These are phyloP conservation scores for Falco naumanni DNA, from an alignment of 2,797 vertebrate species.

Conservation along the genomic window DNA sequence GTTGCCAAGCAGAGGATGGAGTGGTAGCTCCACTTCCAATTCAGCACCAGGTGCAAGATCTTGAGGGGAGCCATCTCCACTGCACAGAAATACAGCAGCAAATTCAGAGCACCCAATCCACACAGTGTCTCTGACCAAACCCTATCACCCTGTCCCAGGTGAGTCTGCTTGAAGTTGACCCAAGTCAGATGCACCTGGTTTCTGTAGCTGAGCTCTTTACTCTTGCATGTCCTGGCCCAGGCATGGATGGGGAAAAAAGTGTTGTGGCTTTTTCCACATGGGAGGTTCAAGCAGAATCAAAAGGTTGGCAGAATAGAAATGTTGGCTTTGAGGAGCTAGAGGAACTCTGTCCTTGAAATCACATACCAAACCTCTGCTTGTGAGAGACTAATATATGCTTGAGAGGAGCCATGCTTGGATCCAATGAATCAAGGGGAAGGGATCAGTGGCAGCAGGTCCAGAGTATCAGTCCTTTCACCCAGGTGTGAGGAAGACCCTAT, in stretches of 20 bases:
- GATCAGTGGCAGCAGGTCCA: not conserved
- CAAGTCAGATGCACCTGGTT: not conserved
- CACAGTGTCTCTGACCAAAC: not conserved
- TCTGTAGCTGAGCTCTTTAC: not conserved
- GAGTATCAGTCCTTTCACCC: accelerated
- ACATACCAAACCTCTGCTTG: not conserved
- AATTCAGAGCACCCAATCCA: not conserved
- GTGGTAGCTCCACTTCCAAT: not conserved
- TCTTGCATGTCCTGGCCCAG: not conserved
- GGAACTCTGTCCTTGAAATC: not conserved
- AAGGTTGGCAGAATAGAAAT: not conserved
- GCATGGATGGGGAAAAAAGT: accelerated
- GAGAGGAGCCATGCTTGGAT: not conserved
- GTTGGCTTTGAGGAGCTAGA: not conserved
- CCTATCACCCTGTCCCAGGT: no score
- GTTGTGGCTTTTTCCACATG: accelerated
- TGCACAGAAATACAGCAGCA: accelerated
- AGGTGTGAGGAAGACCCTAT: accelerated
- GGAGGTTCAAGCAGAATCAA: not conserved
- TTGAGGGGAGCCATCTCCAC: not conserved
- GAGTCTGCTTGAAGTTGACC: not conserved
- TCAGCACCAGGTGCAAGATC: not conserved
- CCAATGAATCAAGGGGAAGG: not conserved
- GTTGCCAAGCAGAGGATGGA: constrained; percentile 44
- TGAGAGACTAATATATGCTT: not conserved